Evolutionary conservation across 92 coral and sea anemone species (phyloP).

Genomic region (Siderastrea radians): DNA sequence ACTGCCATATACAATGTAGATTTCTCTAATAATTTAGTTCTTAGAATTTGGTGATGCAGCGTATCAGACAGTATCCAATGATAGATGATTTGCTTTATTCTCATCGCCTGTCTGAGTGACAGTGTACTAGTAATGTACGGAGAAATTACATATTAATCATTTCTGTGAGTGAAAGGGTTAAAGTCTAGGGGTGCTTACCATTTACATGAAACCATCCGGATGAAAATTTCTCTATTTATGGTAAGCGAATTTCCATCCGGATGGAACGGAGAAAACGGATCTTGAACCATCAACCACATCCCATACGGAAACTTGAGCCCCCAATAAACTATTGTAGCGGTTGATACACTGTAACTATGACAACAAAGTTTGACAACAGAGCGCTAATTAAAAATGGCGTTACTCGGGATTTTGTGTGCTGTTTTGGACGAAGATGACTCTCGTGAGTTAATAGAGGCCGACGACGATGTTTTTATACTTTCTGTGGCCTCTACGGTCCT

Average conservation of each 20-base stretch:
- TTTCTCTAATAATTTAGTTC: too few species aligned
- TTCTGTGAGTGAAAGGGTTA: too few species aligned
- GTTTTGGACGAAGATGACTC: conserved; percentile 19
- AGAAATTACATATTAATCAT: too few species aligned
- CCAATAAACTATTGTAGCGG: conserved; percentile 27
- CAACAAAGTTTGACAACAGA: conserved; percentile 9
- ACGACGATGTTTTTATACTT: conserved; percentile 16
- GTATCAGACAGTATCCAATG: too few species aligned
- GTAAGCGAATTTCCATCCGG: conserved; percentile 37
- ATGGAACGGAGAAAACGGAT: conserved; percentile 19
- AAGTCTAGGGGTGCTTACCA: conserved; percentile 40
- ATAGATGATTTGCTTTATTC: too few species aligned
- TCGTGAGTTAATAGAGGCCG: background rate
- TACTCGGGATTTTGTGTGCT: background rate
- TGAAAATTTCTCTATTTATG: conserved; percentile 19
- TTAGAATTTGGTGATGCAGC: too few species aligned
- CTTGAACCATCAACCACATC: conserved; percentile 29
- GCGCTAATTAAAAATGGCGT: conserved; percentile 23
- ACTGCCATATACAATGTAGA: too few species aligned
- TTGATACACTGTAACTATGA: conserved; percentile 26
- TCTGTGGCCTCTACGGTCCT: conserved; percentile 28
- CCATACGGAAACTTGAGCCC: conserved; percentile 35
- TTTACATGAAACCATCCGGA: conserved; percentile 46
- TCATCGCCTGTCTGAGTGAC: too few species aligned
- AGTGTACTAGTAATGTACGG: too few species aligned